Evolutionary conservation across 2,888 invertebrate genomes (phyloP).

Genomic region (Melieria crassipennis): DNA sequence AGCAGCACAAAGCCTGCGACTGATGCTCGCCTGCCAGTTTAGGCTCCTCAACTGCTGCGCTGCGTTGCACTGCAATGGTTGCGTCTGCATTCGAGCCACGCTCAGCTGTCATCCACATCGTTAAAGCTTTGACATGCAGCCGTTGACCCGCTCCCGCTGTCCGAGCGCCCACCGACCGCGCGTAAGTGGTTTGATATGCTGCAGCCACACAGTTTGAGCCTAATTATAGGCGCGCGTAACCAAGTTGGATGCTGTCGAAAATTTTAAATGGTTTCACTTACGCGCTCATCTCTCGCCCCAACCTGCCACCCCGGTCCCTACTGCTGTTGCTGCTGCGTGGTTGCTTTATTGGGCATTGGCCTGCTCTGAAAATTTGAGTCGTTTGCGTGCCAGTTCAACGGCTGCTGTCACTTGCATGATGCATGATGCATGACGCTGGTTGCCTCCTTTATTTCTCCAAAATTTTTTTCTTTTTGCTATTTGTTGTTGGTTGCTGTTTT

Average conservation of each 20-base stretch:
- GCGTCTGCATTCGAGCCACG: slow-evolving; percentile 8
- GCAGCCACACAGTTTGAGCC: slow-evolving; percentile 46
- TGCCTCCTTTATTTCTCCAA: too few relatives aligned
- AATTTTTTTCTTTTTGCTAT: too few relatives aligned
- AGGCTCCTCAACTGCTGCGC: slow-evolving; percentile 24
- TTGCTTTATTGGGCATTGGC: too few relatives aligned
- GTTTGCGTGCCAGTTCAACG: too few relatives aligned
- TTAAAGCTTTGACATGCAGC: slow-evolving; percentile 39
- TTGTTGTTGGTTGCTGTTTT: too few relatives aligned
- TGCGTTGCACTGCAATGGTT: background rate
- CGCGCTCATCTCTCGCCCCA: background rate
- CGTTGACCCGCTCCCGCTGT: slow-evolving; percentile 5
- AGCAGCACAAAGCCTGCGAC: background rate
- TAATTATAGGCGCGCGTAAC: slow-evolving; percentile 45
- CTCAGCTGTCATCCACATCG: slow-evolving; percentile 39
- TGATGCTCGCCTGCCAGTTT: slow-evolving; percentile 9
- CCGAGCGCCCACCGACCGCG: slow-evolving; percentile 1
- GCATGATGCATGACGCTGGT: too few relatives aligned
- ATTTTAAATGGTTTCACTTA: slow-evolving; percentile 19
- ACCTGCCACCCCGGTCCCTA: background rate
- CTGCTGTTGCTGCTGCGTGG: too few relatives aligned
- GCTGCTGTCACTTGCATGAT: too few relatives aligned
- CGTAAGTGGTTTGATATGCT: slow-evolving; percentile 42
- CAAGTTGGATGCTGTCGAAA: slow-evolving; percentile 8
- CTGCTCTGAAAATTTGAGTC: too few relatives aligned